Evolutionary conservation across 2,113 vertebrate species (phyloP).

Genomic region (Pteropus alecto): DNA sequence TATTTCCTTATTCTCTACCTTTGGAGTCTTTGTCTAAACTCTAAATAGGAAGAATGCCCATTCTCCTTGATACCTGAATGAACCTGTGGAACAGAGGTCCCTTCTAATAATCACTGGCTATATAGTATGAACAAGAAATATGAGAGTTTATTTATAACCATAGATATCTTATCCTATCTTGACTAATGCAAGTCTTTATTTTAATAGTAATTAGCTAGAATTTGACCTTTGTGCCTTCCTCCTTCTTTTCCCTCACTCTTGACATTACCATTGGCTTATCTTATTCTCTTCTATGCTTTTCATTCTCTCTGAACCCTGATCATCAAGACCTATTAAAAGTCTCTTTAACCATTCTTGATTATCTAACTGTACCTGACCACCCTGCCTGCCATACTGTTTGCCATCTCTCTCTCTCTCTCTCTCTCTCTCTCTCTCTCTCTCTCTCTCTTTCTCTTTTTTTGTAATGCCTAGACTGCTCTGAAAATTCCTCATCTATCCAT

Average conservation of each 20-base stretch:
- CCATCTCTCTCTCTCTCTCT: no score
- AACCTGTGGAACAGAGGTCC: not conserved
- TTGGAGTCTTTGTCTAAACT: not conserved
- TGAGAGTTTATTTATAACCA: not conserved
- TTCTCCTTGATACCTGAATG: not conserved
- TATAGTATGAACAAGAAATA: not conserved
- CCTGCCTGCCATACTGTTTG: not conserved
- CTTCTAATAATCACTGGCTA: not conserved
- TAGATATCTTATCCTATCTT: not conserved
- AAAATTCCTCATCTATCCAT: not conserved
- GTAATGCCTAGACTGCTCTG: not conserved
- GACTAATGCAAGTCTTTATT: not conserved
- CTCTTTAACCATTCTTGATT: not conserved
- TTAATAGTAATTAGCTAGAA: not conserved
- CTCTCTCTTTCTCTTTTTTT: not conserved
- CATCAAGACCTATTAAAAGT: not conserved
- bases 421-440: no score
- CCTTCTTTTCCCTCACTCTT: not conserved
- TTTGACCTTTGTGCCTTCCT: not conserved
- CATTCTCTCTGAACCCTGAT: not conserved
- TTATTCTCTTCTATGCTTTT: not conserved
- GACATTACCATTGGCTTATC: not conserved
- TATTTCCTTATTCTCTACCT: not conserved
- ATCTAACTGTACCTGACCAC: not conserved
- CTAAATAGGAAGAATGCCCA: not conserved